Base-by-base conservation (phyloP, 2,888 invertebrate genomes). In the Caenorhabditis sp. region DNA sequence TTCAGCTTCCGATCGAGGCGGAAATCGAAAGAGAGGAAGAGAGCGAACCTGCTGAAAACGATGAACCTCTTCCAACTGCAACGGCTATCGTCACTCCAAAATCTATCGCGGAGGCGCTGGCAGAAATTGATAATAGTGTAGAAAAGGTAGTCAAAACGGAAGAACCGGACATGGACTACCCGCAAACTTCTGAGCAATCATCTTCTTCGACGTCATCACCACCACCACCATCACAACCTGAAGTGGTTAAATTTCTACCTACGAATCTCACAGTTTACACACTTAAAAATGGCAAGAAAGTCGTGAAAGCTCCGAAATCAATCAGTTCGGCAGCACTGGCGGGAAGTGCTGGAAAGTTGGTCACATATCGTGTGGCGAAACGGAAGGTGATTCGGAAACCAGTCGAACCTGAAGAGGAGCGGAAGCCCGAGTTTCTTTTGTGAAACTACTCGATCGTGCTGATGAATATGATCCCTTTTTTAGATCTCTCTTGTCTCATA, bases 241-340 rank as follows among this genome's bases (percentile, higher is more conserved):
- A 35, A 26, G 28, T 19, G 1, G 19, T 28, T 1, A 22, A 44
- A 6, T n/a, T 22, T 5, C 31, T 26, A 24, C n/a, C 12, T 16
- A 54, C 8, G 31, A 58, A 44, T 14, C 19, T 31, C n/a, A 14
- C 19, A 28, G 35, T 75, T 12, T 75, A 56, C 44, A 75, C 75
- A 0, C 19, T 75, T 31, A 26, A 38, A 31, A 58, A 75, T 35
- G 75, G 75, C 7, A 64, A 64, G 63, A 75, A 64, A 47, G 75
- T 75, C 8, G 47, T 66, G 19, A 75, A 75, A 44, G 64, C 58
- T 6, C 64, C 66, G 16, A 31, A n/a, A 19, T 63, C 0, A 7
- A n/a, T n/a, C 35, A 22, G 10, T 10, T 22, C 19, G 4, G 5
- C 73, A 8, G 22, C 54, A 24, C 7, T 75, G 6, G 44, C 64